These are phyloP conservation scores for Agrotis ipsilon DNA, from an alignment of 2,888 invertebrate genomes.

Conservation along the genomic window DNA sequence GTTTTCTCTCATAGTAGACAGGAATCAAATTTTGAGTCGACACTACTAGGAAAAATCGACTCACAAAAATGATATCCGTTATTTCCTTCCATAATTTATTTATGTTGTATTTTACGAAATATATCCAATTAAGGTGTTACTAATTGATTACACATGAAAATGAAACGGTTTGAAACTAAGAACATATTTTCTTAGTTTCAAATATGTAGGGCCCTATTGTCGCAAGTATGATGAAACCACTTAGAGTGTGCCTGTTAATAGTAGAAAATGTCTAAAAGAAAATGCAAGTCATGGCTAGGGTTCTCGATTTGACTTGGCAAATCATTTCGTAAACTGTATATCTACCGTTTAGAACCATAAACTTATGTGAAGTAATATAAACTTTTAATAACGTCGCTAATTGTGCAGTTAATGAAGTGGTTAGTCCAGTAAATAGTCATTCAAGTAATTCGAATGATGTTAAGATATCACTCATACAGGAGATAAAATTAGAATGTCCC, in stretches of 20 bases:
- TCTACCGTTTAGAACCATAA: constrained; percentile 30
- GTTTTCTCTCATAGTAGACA: neutral
- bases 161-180: constrained; percentile 21
- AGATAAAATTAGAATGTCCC: constrained; percentile 47
- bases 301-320: constrained; percentile 52
- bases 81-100: neutral
- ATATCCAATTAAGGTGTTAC: constrained; percentile 2
- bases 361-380: constrained; percentile 34
- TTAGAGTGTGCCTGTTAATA: constrained; percentile 79
- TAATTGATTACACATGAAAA: constrained; percentile 34
- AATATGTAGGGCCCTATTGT: constrained; percentile 31
- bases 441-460: constrained; percentile 22
- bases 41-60: neutral
- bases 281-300: constrained; percentile 67
- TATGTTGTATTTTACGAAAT: constrained; percentile 20
- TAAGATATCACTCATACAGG: constrained; percentile 40
- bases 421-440: constrained; percentile 22
- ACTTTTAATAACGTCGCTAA: constrained; percentile 35
- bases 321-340: constrained; percentile 55
- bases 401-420: constrained; percentile 30
- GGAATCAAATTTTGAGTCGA: neutral
- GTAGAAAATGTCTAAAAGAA: constrained; percentile 67
- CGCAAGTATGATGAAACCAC: constrained; percentile 68
- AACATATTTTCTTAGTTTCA: constrained; percentile 16
- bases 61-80: neutral